Conservation (phyloP, 2,888 invertebrate species). For the Octonoba sinensis region DNA sequence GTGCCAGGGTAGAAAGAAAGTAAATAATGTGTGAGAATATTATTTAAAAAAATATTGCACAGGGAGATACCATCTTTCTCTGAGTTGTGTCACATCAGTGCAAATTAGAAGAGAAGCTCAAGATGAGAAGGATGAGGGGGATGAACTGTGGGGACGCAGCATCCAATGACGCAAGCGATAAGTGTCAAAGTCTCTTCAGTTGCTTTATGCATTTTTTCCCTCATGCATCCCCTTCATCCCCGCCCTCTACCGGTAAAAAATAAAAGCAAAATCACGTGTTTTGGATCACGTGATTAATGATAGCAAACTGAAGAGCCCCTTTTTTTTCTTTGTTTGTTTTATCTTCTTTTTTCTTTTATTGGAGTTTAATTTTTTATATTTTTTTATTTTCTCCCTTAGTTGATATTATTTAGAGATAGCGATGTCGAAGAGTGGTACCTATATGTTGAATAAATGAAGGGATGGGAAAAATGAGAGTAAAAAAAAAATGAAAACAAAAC, state of each 20-base stretch:
- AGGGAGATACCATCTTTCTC: conserved; percentile 50
- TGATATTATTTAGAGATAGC: conserved; percentile 56
- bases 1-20: conserved; percentile 33
- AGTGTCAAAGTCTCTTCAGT: conserved; percentile 62
- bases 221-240: conserved; percentile 13
- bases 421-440: conserved; percentile 23
- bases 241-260: conserved; percentile 24
- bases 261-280: conserved; percentile 50
- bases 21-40: conserved; percentile 62
- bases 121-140: conserved; percentile 56
- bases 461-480: conserved; percentile 15
- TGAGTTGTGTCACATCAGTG: conserved; percentile 57
- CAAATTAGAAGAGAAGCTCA: conserved; percentile 61
- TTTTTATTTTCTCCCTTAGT: conserved; percentile 13
- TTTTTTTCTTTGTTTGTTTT: conserved; percentile 34
- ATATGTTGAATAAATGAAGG: conserved; percentile 19
- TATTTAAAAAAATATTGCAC: conserved; percentile 58
- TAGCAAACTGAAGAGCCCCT: conserved; percentile 61
- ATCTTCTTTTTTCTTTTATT: conserved; percentile 55
- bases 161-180: conserved; percentile 64
- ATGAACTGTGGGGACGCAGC: conserved; percentile 25
- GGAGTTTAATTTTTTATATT: conserved; percentile 53
- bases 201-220: conserved; percentile 16
- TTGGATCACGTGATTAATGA: conserved; percentile 63
- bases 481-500: conserved; percentile 18